Conservation (phyloP, 2,797 vertebrate genomes). For the Anisognathus igniventris region DNA sequence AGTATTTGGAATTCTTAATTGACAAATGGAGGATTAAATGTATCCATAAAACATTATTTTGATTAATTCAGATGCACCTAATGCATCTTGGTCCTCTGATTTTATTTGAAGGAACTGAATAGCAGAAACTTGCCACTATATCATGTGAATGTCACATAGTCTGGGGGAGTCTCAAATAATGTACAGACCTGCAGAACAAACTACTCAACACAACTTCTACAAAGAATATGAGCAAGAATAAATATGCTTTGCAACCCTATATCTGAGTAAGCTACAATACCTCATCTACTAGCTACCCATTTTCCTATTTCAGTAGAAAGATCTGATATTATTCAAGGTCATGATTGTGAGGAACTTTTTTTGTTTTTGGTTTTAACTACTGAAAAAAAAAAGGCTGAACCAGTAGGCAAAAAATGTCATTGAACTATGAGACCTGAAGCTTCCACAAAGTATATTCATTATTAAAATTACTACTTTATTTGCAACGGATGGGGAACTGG, state of each 20-base stretch:
- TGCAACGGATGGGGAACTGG: background rate
- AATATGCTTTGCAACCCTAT: background rate
- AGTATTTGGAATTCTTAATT: background rate
- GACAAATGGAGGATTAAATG: background rate
- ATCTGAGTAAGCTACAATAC: background rate
- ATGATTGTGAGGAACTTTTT: background rate
- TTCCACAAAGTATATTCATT: background rate
- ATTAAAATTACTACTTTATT: background rate
- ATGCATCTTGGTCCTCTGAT: background rate
- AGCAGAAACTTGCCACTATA: background rate
- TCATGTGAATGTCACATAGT: background rate
- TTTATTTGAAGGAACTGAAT: background rate
- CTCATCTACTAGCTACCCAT: background rate
- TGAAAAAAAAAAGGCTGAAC: background rate
- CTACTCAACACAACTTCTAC: background rate
- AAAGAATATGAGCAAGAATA: background rate
- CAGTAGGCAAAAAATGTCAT: background rate
- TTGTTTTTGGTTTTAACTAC: background rate
- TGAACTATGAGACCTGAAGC: background rate
- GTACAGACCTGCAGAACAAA: background rate
- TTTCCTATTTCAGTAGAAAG: background rate
- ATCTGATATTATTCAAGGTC: background rate
- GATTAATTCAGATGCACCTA: background rate
- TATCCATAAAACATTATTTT: background rate
- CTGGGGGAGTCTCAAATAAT: background rate